Conservation (phyloP, 2,113 vertebrate species). For the Falcunculus frontatus region DNA sequence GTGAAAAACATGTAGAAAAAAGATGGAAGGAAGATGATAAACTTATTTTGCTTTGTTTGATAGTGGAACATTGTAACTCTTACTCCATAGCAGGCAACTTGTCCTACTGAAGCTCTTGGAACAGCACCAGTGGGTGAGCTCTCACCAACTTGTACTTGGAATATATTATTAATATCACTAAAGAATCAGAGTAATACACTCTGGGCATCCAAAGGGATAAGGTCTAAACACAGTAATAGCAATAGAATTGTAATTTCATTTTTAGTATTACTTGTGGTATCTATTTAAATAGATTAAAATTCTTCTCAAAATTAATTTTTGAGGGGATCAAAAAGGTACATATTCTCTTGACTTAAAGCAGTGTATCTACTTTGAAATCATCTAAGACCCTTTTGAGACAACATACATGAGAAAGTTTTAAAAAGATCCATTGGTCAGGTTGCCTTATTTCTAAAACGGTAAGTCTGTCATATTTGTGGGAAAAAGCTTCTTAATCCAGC, state of each 20-base stretch:
- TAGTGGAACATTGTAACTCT: neutral
- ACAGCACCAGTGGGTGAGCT: rapidly evolving
- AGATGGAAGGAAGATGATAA: neutral
- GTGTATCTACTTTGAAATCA: neutral
- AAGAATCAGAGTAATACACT: neutral
- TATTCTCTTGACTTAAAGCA: neutral
- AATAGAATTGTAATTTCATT: neutral
- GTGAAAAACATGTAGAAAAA: neutral
- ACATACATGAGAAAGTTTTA: rapidly evolving
- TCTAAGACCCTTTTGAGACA: neutral
- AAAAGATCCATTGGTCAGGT: neutral
- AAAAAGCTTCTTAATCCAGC: neutral
- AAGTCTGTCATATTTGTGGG: neutral
- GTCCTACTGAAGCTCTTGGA: neutral
- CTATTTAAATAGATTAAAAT: neutral
- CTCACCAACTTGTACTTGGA: neutral
- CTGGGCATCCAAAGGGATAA: neutral
- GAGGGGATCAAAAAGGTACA: rapidly evolving
- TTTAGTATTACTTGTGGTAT: neutral
- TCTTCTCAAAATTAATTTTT: neutral
- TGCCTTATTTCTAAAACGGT: neutral
- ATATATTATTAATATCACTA: neutral
- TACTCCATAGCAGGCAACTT: neutral
- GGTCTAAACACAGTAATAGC: neutral
- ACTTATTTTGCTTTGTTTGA: neutral